A percentile compares a stretch with the other conserved stretches of the same genome.
Evolutionary conservation across 2,113 vertebrate species (phyloP).

Genomic region (Raja brachyura): DNA sequence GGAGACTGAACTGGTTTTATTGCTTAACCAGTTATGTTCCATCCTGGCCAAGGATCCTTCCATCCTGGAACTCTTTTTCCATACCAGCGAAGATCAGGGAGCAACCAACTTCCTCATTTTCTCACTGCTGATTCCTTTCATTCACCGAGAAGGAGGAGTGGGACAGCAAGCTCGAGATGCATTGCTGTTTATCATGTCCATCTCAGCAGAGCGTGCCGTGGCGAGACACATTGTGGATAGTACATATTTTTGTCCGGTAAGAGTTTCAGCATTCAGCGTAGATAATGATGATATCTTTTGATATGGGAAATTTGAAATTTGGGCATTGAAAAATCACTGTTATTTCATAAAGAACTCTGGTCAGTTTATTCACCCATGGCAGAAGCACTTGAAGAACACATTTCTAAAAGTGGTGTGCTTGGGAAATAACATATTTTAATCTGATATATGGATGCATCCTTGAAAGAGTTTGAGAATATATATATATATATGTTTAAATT

Average conservation of each 20-base stretch:
- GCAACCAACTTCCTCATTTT: slow-evolving; percentile 97
- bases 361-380: background rate
- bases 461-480: background rate
- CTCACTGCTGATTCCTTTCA: slow-evolving; percentile 91
- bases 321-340: background rate
- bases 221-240: slow-evolving; percentile 83
- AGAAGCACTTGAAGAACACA: background rate
- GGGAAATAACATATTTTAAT: background rate
- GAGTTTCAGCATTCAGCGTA: slow-evolving; percentile 44
- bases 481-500: too few species aligned
- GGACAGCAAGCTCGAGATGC: slow-evolving; percentile 92
- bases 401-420: background rate
- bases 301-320: background rate
- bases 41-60: slow-evolving; percentile 89
- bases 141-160: slow-evolving; percentile 85
- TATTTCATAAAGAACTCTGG: background rate
- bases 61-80: slow-evolving; percentile 90
- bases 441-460: background rate
- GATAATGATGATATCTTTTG: background rate
- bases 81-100: slow-evolving; percentile 94
- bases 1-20: slow-evolving; percentile 78
- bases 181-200: slow-evolving; percentile 86
- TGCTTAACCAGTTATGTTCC: slow-evolving; percentile 87
- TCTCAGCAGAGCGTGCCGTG: slow-evolving; percentile 82
- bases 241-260: slow-evolving; percentile 95